These are phyloP conservation scores for Nasua narica DNA, from an alignment of 2,797 vertebrate species.

Conservation along the genomic window DNA sequence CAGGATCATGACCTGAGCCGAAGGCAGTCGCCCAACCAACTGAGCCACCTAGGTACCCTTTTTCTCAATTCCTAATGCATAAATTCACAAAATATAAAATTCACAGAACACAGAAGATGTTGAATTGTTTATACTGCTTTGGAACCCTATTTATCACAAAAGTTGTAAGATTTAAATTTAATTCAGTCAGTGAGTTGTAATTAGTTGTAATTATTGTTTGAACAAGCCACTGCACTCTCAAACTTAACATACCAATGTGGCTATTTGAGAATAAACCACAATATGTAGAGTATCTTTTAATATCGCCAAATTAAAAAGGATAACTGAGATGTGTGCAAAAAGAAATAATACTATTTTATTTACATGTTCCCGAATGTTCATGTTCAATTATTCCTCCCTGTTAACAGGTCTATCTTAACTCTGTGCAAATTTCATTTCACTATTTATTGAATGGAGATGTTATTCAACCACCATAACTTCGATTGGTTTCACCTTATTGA, in stretches of 20 bases:
- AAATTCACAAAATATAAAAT: constrained; percentile 27
- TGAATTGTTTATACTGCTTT: background rate
- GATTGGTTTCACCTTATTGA: background rate
- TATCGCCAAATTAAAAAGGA: background rate
- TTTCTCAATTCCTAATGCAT: background rate
- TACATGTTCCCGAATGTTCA: background rate
- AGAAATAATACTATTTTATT: background rate
- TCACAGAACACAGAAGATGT: background rate
- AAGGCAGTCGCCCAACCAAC: too few relatives aligned
- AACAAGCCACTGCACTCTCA: background rate
- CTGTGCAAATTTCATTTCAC: background rate
- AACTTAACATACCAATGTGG: background rate
- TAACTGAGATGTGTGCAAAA: background rate
- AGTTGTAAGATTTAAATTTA: background rate
- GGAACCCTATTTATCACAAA: background rate
- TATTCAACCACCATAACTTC: background rate
- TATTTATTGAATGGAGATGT: background rate
- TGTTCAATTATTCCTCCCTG: background rate
- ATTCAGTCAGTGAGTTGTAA: constrained; percentile 23
- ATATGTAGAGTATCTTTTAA: background rate
- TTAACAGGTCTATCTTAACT: background rate
- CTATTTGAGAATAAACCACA: background rate
- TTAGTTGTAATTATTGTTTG: background rate
- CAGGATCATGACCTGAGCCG: too few relatives aligned
- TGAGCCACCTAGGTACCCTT: too few relatives aligned